phyloP scores from a whole-genome alignment of 1,140 invertebrate species.

The Nephila pilipes region DNA sequence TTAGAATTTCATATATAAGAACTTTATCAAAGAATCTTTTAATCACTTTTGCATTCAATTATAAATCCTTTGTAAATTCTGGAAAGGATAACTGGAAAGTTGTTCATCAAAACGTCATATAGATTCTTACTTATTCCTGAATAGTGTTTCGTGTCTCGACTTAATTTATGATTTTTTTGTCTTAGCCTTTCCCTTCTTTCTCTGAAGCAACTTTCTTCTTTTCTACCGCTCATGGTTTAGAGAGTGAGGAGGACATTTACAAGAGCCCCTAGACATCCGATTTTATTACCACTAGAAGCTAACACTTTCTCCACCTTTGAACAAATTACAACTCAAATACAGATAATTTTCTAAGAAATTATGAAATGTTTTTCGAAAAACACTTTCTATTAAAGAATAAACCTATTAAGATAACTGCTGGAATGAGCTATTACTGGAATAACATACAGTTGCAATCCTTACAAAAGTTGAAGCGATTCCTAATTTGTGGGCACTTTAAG shows the following conservation, averaged over 20 bases:
- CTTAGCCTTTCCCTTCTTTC: not conserved
- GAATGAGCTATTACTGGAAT: not conserved
- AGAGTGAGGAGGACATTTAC: not conserved
- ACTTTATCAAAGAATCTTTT: no score
- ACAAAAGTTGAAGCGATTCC: not conserved
- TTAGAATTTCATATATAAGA: no score
- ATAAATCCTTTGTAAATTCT: no score
- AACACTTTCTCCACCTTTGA: not conserved
- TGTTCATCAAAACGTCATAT: no score
- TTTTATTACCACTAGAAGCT: not conserved
- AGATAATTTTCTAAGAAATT: not conserved
- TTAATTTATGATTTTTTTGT: no score
- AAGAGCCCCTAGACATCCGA: not conserved
- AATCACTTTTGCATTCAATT: no score
- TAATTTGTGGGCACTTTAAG: not conserved
- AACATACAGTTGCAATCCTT: not conserved
- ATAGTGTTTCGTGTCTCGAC: no score
- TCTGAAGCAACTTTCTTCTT: not conserved
- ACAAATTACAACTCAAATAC: not conserved
- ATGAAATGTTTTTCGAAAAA: not conserved
- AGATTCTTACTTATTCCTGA: no score
- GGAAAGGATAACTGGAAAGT: no score
- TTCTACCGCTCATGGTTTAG: not conserved
- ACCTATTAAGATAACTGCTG: not conserved
- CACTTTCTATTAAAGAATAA: not conserved